A percentile compares a stretch with the other conserved stretches of the same genome.
phyloP scores from a whole-genome alignment of 2,888 invertebrate genomes.

The Scaptomyza tumidula region DNA sequence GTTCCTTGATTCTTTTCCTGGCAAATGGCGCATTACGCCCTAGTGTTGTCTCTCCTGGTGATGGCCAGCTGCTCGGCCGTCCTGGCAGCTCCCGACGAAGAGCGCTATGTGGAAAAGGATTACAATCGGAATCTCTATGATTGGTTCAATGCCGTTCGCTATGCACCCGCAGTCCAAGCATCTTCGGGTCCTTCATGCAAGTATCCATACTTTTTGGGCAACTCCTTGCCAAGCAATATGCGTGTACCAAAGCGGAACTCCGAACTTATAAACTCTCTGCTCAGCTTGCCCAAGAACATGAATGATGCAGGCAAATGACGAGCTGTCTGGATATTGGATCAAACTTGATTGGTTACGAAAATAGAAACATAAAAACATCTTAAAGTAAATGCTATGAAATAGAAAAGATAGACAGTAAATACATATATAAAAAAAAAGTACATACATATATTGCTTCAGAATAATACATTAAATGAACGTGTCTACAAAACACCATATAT shows the following conservation, averaged over 20 bases:
- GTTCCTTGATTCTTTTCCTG: background rate
- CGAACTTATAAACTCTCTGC: slow-evolving; percentile 90
- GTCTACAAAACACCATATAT: background rate
- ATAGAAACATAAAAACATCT: background rate
- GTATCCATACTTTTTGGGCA: slow-evolving; percentile 70
- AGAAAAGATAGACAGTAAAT: slow-evolving; percentile 21
- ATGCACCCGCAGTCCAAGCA: slow-evolving; percentile 65
- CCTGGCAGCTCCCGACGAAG: slow-evolving; percentile 81
- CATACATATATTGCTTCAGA: slow-evolving; percentile 33
- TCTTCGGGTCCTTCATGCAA: slow-evolving; percentile 67
- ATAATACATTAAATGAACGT: slow-evolving; percentile 20
- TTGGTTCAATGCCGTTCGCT: slow-evolving; percentile 78
- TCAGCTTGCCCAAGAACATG: slow-evolving; percentile 90
- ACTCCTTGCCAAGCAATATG: slow-evolving; percentile 66
- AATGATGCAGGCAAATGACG: slow-evolving; percentile 89
- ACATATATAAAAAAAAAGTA: background rate
- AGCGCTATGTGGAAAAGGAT: slow-evolving; percentile 83
- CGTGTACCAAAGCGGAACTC: slow-evolving; percentile 89
- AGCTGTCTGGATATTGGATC: background rate
- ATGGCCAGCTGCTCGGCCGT: slow-evolving; percentile 49
- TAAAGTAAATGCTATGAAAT: slow-evolving; percentile 5
- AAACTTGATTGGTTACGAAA: background rate
- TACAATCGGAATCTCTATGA: slow-evolving; percentile 80
- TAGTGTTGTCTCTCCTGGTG: slow-evolving; percentile 41
- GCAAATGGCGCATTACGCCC: slow-evolving; percentile 49